Percentiles rank a stretch among this genome's conserved stretches.
Evolutionary conservation across 1,140 invertebrate species (phyloP).

Genomic region (Platyscapa corneri): DNA sequence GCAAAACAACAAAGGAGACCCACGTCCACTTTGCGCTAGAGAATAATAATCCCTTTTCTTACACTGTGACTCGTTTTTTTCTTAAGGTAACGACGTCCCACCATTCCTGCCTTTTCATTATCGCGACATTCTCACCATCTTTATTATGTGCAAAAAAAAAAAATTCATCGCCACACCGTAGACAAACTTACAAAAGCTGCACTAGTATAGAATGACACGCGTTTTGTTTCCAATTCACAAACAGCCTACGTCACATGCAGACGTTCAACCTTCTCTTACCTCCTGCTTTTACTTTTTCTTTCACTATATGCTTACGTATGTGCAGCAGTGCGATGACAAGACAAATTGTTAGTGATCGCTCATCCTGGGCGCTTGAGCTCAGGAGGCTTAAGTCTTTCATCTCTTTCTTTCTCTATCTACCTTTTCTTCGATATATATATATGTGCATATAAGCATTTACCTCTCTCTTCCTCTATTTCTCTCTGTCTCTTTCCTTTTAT

Average conservation of each 20-base stretch:
- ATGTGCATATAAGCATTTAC: too few relatives aligned
- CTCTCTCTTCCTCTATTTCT: not conserved
- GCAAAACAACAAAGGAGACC: conserved; percentile 22
- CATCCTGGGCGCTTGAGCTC: not conserved
- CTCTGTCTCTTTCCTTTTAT: not conserved
- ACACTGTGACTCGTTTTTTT: not conserved
- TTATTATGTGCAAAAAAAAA: conserved; percentile 26
- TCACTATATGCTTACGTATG: not conserved
- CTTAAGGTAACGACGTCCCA: conserved; percentile 23
- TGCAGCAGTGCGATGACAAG: not conserved
- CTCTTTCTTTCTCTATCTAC: not conserved
- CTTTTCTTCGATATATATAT: too few relatives aligned
- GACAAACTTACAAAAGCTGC: conserved; percentile 6
- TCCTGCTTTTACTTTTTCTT: not conserved
- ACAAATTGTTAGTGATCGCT: conserved; percentile 33
- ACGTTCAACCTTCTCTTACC: not conserved
- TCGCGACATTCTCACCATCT: not conserved
- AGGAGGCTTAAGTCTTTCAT: not conserved
- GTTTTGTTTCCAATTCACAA: conserved; percentile 18
- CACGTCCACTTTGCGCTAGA: not conserved
- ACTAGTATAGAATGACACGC: not conserved
- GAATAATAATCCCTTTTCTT: conserved; percentile 35
- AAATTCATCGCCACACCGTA: not conserved
- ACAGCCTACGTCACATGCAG: conserved; percentile 1
- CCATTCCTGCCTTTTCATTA: not conserved